A percentile compares a stretch with the other conserved stretches of the same genome.
phyloP scores from a whole-genome alignment of 2,797 vertebrate genomes.

The Cirrhinus mrigala region DNA sequence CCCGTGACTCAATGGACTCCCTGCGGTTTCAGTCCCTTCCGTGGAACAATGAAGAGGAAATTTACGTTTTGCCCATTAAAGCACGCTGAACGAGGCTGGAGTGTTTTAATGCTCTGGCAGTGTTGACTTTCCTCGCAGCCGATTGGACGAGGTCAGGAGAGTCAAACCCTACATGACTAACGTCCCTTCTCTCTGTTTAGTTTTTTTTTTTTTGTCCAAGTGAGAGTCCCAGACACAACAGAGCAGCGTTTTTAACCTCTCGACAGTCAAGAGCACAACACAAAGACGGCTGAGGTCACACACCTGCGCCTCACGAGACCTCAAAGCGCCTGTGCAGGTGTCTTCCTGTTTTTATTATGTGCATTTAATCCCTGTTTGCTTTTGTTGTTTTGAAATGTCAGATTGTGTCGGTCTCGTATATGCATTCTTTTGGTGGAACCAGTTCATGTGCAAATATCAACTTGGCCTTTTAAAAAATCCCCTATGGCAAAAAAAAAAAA shows the following conservation, averaged over 20 bases:
- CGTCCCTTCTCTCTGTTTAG: conserved; percentile 39
- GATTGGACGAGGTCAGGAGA: conserved; percentile 15
- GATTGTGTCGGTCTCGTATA: not conserved
- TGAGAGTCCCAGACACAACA: conserved; percentile 82
- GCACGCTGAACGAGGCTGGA: conserved; percentile 16
- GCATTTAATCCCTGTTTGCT: conserved; percentile 28
- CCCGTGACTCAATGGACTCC: conserved; percentile 40
- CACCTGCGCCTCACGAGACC: conserved; percentile 68
- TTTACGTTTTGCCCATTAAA: conserved; percentile 43
- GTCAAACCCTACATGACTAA: conserved; percentile 26
- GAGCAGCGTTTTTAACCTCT: conserved; percentile 70
- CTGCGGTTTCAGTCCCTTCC: conserved; percentile 26
- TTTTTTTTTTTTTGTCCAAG: conserved; percentile 71
- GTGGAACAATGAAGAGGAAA: conserved; percentile 44
- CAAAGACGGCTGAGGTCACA: conserved; percentile 70
- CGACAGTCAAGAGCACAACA: conserved; percentile 75
- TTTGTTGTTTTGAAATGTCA: conserved; percentile 17
- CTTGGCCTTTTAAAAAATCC: not conserved
- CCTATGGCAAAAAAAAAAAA: not conserved
- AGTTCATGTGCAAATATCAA: not conserved
- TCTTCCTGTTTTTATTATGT: conserved; percentile 69
- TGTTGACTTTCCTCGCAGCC: not conserved
- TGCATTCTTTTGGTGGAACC: not conserved
- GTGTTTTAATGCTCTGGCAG: conserved; percentile 21
- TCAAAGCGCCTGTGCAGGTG: conserved; percentile 72